Evolutionary conservation across 2,888 invertebrate genomes (phyloP).

Genomic region (Pollenia amentaria): DNA sequence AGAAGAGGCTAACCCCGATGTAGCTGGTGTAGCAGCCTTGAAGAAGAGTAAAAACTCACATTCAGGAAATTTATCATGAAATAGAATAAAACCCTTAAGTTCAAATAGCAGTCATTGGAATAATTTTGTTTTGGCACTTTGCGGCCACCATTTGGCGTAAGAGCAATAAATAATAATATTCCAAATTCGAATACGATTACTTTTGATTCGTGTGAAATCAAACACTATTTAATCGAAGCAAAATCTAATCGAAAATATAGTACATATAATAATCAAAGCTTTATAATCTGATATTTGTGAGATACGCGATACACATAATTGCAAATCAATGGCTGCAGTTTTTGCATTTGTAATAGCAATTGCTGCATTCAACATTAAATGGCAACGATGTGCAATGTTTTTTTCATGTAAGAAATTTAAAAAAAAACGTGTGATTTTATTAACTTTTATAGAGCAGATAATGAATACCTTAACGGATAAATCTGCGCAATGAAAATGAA

Average conservation of each 20-base stretch:
- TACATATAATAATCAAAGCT: slow-evolving; percentile 4
- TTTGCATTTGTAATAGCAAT: slow-evolving; percentile 28
- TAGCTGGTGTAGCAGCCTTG: too few species aligned
- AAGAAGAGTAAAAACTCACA: too few species aligned
- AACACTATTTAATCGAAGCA: background rate
- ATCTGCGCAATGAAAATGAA: slow-evolving; percentile 32
- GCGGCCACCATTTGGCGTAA: too few species aligned
- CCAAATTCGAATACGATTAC: background rate
- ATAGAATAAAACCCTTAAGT: too few species aligned
- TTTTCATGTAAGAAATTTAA: background rate
- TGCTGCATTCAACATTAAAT: slow-evolving; percentile 4
- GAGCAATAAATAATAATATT: too few species aligned
- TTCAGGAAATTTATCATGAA: too few species aligned
- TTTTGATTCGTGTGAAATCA: background rate
- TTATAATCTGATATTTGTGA: slow-evolving; percentile 22
- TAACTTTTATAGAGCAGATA: slow-evolving; percentile 40
- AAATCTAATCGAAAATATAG: background rate
- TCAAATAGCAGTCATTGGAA: too few species aligned
- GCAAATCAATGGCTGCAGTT: slow-evolving; percentile 31
- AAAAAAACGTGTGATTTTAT: slow-evolving; percentile 24
- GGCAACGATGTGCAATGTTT: background rate
- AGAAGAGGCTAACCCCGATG: too few species aligned
- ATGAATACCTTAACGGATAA: slow-evolving; percentile 35
- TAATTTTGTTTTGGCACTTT: too few species aligned
- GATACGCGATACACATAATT: slow-evolving; percentile 35